Base-by-base conservation (phyloP, 1,140 invertebrate species). In the Babylonia areolata region DNA sequence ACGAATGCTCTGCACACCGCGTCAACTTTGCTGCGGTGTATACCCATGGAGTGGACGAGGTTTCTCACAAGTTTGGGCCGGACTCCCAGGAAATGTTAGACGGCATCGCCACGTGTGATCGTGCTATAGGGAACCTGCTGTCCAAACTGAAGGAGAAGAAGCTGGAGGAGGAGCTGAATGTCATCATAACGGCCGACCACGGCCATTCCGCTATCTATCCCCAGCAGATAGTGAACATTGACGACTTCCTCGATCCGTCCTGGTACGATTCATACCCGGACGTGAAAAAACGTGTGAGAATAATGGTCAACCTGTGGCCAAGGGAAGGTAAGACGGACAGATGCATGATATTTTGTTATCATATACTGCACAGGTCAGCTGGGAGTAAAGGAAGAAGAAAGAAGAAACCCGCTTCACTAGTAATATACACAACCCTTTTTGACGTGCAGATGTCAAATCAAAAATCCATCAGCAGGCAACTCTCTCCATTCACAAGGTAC, bases 161-260 rank as follows among this genome's bases (percentile, higher is more conserved):
- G 31, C 92, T 97, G 75, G 90, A 92, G n/a, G 93, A 96, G 89
- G 92, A 92, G 83, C 93, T 96, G 0, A 97, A 97, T 91, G 93
- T 97, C 0, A 95, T 97, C 86, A 94, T 97, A 82, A 92, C 97
- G 9, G 96, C 96, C 91, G 97, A 97, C 93, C 97, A 97, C 94
- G 97, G 97, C 28, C 78, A 80, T 1, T 5, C 28, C 15, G 5
- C 40, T 11, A 23, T 58, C 1, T 51, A 33, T 31, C 40, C 40
- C 1, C 23, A 80, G n/a, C 5, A 23, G 31, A 17, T 33, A 3
- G 39, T 80, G 42, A 80, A 80, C 37, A 51, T 80, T 80, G 78
- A 80, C 33, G 5, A n/a, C 6, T n/a, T 80, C 3, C 20, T 80
- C 2, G 78, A 80, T 23, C 40, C 40, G 6, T 33, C 28, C 3